Percentiles rank a stretch among this genome's conserved stretches.
These are phyloP conservation scores for Phlogophora meticulosa DNA, from an alignment of 2,888 invertebrate species.

Conservation along the genomic window DNA sequence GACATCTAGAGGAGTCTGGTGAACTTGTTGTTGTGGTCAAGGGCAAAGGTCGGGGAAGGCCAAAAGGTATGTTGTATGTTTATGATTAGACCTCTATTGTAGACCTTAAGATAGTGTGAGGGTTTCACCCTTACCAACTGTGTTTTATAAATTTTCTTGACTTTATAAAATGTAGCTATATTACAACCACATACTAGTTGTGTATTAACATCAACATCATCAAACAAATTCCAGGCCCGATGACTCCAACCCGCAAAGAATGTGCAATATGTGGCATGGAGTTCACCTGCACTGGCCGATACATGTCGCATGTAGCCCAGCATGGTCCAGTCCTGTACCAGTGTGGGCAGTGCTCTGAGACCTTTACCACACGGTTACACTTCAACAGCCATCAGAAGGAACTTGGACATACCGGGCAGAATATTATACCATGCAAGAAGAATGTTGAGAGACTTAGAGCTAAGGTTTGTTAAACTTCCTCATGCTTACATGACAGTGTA, in stretches of 20 bases:
- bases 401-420: constrained; percentile 90
- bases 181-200: too few species aligned
- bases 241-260: constrained; percentile 78
- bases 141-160: too few species aligned
- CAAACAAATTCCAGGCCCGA: constrained; percentile 73
- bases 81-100: too few species aligned
- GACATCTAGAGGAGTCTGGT: constrained; percentile 92
- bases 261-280: constrained; percentile 88
- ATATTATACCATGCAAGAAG: constrained; percentile 68
- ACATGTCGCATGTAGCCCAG: constrained; percentile 91
- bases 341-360: constrained; percentile 89
- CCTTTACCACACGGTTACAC: constrained; percentile 86
- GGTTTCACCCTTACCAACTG: too few species aligned
- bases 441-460: constrained; percentile 32
- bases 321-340: constrained; percentile 92
- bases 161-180: too few species aligned
- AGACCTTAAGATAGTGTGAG: too few species aligned
- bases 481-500: neutral
- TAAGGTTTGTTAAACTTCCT: constrained; percentile 26
- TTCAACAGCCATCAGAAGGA: constrained; percentile 91
- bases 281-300: constrained; percentile 86
- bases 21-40: constrained; percentile 92
- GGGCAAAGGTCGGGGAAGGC: constrained; percentile 90
- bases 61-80: constrained; percentile 79
- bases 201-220: too few species aligned